Conservation (phyloP, 2,888 invertebrate species). For the Lumbricus terrestris region DNA sequence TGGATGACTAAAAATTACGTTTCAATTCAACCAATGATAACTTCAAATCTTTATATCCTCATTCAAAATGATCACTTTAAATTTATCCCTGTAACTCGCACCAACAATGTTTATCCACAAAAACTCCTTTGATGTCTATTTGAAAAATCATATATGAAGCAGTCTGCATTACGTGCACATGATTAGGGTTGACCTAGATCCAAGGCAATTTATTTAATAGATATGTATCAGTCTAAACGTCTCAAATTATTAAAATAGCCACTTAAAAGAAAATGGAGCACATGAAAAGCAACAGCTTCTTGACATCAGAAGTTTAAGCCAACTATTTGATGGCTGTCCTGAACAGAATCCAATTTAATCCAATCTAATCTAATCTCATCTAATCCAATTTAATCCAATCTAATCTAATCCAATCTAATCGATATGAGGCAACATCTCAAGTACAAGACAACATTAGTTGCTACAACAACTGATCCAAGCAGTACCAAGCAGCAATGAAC, state of each 20-base stretch:
- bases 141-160: not conserved
- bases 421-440: too few species aligned
- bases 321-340: not conserved
- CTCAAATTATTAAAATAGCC: not conserved
- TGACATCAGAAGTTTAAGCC: not conserved
- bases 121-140: not conserved
- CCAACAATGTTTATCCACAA: too few species aligned
- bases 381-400: too few species aligned
- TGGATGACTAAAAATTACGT: not conserved
- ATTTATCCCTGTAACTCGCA: not conserved
- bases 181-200: not conserved
- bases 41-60: not conserved
- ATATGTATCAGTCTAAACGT: not conserved
- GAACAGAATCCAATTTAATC: too few species aligned
- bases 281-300: not conserved
- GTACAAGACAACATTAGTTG: too few species aligned
- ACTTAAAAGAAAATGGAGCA: not conserved
- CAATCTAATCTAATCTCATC: too few species aligned
- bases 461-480: too few species aligned
- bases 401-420: too few species aligned
- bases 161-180: not conserved
- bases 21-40: not conserved
- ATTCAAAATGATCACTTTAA: not conserved
- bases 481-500: too few species aligned
- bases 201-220: not conserved